phyloP scores from a whole-genome alignment of 2,888 invertebrate species.

The Nomada hirtipes region DNA sequence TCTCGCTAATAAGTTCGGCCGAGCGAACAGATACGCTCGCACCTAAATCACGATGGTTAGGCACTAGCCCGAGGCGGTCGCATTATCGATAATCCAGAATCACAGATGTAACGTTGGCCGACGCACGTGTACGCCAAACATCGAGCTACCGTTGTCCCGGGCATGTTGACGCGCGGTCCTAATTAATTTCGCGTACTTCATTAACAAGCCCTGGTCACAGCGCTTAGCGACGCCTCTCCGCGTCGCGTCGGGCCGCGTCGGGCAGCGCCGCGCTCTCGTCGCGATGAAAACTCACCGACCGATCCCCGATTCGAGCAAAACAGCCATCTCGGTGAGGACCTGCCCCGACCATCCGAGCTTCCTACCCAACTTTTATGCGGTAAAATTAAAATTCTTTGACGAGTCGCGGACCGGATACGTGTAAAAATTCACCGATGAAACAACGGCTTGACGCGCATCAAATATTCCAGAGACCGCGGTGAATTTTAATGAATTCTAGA shows the following conservation, averaged over 20 bases:
- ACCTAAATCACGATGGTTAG: conserved; percentile 60
- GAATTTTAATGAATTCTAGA: conserved; percentile 54
- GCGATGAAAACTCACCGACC: conserved; percentile 27
- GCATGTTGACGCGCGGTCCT: conserved; percentile 64
- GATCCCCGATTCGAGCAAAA: conserved; percentile 43
- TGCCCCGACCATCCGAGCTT: background rate
- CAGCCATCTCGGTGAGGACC: background rate
- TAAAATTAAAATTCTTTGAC: conserved; percentile 62
- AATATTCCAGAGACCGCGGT: conserved; percentile 44
- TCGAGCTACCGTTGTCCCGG: conserved; percentile 55
- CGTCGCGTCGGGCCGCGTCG: too few relatives aligned
- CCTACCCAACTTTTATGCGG: conserved; percentile 35
- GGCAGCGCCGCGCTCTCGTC: too few relatives aligned
- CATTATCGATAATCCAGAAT: conserved; percentile 75
- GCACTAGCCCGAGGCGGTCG: conserved; percentile 53
- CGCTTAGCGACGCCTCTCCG: conserved; percentile 65
- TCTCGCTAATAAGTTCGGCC: conserved; percentile 27
- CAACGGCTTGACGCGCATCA: conserved; percentile 32
- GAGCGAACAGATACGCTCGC: conserved; percentile 47
- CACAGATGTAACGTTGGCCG: conserved; percentile 64
- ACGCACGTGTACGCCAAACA: conserved; percentile 32
- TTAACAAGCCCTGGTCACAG: conserved; percentile 69
- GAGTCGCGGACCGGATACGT: conserved; percentile 67
- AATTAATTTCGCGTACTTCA: conserved; percentile 77
- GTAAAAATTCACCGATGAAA: conserved; percentile 62